Evolutionary conservation across 2,888 invertebrate genomes (phyloP), one percentile per base, ranked within the genome.

Genomic region (Rhingia rostrata): DNA sequence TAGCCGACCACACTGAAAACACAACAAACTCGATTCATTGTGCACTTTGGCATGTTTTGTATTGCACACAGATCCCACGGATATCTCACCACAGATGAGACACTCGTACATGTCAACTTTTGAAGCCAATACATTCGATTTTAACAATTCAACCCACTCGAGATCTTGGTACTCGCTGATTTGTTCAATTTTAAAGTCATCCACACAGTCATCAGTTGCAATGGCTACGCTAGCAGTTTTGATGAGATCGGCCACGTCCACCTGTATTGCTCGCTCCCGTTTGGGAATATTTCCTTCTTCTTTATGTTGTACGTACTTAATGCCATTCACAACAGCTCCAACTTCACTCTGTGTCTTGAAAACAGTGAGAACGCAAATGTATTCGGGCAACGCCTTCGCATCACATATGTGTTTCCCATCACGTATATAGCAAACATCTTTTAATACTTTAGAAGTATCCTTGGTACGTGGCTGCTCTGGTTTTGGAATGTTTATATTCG

Each of bases 41-140:
- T 83, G 83, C 9, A 41, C n/a, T 61, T 45, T n/a, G 1, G 51
- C 45, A 39, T 83, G 83, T 2, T 64, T 73, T 3, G 22, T 2
- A 7, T 69, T 63, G 6, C 56, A 67, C 1, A 41, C 63, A 30
- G 49, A 0, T 2, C 67, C 78, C 4, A 67, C 6, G 3, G 66
- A 39, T 33, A 83, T 73, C 30, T 83, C 83, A 12, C 83, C 83
- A 45, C 83, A 83, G n/a, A 63, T 58, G 0, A 78, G 56, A 7
- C 83, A 83, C 30, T 83, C 83, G 6, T 63, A 73, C 78, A 83
- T 67, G 22, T 58, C 63, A 6, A 41, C 39, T 9, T 64, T 73
- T 0, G 66, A 41, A 7, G 58, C 9, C 33, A 56, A 64, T 6
- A 72, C 47, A 7, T 67, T 33, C 3, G 47, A 32, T 7, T 60